Conservation (phyloP, 2,113 vertebrate genomes). For the Ochotona princeps region DNA sequence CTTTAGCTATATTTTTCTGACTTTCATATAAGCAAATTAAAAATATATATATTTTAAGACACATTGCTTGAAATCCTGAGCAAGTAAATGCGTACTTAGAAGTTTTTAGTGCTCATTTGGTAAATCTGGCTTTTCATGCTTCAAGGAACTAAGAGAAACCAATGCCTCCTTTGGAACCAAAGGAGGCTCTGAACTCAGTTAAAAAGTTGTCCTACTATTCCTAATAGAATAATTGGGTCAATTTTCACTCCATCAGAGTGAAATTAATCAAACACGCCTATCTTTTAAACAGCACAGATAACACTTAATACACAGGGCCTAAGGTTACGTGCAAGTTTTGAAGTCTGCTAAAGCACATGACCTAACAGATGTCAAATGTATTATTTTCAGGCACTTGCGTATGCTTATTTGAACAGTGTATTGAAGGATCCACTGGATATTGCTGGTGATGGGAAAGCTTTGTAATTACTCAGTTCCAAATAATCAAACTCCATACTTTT, state of each 20-base stretch:
- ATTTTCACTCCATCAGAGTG: neutral
- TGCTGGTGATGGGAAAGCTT: neutral
- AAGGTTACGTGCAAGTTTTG: neutral
- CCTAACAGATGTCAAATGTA: neutral
- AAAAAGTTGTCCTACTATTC: neutral
- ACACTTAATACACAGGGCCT: neutral
- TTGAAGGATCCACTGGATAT: neutral
- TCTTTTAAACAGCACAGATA: conserved; percentile 15
- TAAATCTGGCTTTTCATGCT: conserved; percentile 20
- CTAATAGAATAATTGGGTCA: neutral
- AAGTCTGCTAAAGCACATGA: neutral
- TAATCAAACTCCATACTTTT: conserved; percentile 16
- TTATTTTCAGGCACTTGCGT: neutral
- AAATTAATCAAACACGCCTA: conserved; percentile 21
- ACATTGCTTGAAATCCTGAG: neutral
- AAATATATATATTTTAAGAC: no score
- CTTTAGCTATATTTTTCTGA: no score
- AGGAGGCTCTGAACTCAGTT: neutral
- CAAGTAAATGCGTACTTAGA: neutral
- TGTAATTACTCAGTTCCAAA: neutral
- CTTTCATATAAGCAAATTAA: no score
- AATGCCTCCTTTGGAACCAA: neutral
- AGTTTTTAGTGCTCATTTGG: neutral
- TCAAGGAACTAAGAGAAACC: conserved; percentile 13
- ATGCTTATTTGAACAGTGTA: neutral